Evolutionary conservation across 2,888 invertebrate genomes (phyloP).

Genomic region (Stenoptilia bipunctidactyla): DNA sequence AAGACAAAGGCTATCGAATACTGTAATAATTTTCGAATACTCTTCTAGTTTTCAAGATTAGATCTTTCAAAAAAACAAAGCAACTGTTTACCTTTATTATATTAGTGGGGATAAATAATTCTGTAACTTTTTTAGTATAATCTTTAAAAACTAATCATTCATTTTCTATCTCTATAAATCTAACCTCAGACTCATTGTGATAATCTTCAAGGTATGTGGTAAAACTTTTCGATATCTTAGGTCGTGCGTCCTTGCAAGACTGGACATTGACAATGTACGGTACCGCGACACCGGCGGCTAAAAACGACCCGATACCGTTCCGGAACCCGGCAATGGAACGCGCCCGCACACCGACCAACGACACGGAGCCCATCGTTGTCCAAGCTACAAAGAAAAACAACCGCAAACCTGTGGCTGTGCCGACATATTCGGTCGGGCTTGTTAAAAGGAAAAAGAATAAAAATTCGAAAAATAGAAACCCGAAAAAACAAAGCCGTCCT

Average conservation of each 20-base stretch:
- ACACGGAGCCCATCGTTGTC: slow-evolving; percentile 52
- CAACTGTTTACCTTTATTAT: too few species aligned
- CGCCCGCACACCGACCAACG: slow-evolving; percentile 45
- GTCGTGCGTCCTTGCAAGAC: slow-evolving; percentile 89
- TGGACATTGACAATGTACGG: slow-evolving; percentile 96
- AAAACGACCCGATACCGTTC: slow-evolving; percentile 73
- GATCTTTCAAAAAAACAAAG: too few species aligned
- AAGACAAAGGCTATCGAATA: too few species aligned
- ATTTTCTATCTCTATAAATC: too few species aligned
- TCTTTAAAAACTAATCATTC: too few species aligned
- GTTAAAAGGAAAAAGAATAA: slow-evolving; percentile 69
- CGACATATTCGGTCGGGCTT: slow-evolving; percentile 55
- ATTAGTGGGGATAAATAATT: too few species aligned
- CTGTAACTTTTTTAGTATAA: too few species aligned
- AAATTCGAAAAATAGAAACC: slow-evolving; percentile 66
- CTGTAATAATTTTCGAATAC: too few species aligned
- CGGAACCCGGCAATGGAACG: slow-evolving; percentile 45
- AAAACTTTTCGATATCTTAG: slow-evolving; percentile 61
- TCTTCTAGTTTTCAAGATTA: too few species aligned
- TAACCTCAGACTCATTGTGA: too few species aligned
- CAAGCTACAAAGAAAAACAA: slow-evolving; percentile 52
- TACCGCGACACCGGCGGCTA: slow-evolving; percentile 76
- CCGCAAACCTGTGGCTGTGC: slow-evolving; percentile 44
- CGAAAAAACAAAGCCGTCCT: slow-evolving; percentile 64
- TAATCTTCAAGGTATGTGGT: too few species aligned